Base-by-base conservation (phyloP, 1,140 invertebrate species). In the Hyles euphorbiae region DNA sequence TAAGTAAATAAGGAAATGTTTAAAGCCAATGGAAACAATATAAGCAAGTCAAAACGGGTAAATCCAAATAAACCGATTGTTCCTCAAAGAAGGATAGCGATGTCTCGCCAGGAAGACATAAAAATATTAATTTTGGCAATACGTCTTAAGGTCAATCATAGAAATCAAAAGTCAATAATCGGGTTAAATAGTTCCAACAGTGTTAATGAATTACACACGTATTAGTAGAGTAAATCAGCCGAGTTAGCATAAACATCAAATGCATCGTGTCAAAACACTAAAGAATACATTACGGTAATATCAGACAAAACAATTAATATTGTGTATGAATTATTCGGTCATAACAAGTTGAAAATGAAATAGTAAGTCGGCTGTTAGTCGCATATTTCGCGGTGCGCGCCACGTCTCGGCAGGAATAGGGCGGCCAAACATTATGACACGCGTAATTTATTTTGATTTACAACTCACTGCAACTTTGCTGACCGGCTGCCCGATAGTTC, bases 361-460 rank as follows among this genome's bases (percentile, higher is more conserved):
- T 40, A 40, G 36, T 40, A 40, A 40, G 36, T 40, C 36, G 12
- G 6, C 3, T 33, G 36, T 12, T 54, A 43, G 11, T n/a, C 9
- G n/a, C 5, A 12, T 43, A 8, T 44, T 7, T n/a, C 11, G 53
- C 36, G 22, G 53, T 36, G 36, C 11, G 5, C n/a, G 10, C 34
- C 8, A 10, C 46, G 46, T 8, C 12, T 40, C 58, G 44, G 11
- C 52, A 48, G 57, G 65, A 67, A 74, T 70, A 68, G 62, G 57
- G 51, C 64, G 65, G 54, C 66, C 62, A 67, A 78, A 75, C 72
- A 67, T 81, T 77, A 75, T 69, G 74, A 75, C 72, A 67, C 49
- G 65, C 57, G 44, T 68, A 70, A 74, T 78, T 74, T 74, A 75
- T 67, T 62, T 48, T 72, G 65, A 76, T 75, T 74, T 74, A 74